These are phyloP conservation scores for Adrianichthys oophorus DNA, from an alignment of 2,797 vertebrate genomes.

Conservation along the genomic window DNA sequence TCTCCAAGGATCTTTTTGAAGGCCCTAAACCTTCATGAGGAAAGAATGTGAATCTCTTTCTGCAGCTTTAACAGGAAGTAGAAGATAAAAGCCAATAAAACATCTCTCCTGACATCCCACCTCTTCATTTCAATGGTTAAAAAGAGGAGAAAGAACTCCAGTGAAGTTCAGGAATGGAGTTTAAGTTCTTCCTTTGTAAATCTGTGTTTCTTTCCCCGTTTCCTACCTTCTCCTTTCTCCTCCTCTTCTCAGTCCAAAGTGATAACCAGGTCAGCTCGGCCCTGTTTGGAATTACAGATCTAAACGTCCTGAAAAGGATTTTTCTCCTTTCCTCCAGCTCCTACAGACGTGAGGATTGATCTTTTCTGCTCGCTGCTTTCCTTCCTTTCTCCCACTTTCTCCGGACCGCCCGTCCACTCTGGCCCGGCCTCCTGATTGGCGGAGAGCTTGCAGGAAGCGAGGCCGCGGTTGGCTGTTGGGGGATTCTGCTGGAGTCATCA, in stretches of 20 bases:
- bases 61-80: too few species aligned
- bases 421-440: conserved; percentile 43
- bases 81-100: too few species aligned
- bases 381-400: conserved; percentile 21
- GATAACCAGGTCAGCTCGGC: conserved; percentile 7
- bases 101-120: not conserved
- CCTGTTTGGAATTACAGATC: not conserved
- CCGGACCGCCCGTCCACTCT: conserved; percentile 24
- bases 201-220: conserved; percentile 9
- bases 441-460: conserved; percentile 33
- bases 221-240: conserved; percentile 41
- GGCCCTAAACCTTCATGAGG: too few species aligned
- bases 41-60: too few species aligned
- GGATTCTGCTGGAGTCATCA: conserved; percentile 62
- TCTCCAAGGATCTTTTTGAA: too few species aligned
- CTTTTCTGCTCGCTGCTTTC: not conserved
- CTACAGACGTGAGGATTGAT: not conserved
- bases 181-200: conserved; percentile 8
- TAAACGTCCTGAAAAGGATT: not conserved
- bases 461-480: conserved; percentile 46
- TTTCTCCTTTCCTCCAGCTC: not conserved
- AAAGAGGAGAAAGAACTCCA: not conserved
- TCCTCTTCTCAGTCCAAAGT: conserved; percentile 8
- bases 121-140: not conserved
- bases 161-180: not conserved